phyloP scores from a whole-genome alignment of 2,113 vertebrate species.

The Coptodon rendalli region DNA sequence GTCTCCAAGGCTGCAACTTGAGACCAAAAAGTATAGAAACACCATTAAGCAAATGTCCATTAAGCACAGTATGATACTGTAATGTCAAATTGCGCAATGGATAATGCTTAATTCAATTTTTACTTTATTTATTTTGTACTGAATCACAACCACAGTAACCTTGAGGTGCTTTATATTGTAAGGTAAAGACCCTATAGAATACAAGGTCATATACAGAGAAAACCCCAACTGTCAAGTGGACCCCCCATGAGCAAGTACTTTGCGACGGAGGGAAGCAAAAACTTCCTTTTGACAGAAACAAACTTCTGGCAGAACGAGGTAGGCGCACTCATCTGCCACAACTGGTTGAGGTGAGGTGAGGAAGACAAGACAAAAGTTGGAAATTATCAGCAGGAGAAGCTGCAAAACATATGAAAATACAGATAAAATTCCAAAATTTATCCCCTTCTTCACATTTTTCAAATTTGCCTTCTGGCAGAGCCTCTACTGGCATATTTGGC shows the following conservation, averaged over 20 bases:
- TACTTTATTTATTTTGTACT: not conserved
- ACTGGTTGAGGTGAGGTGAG: not conserved
- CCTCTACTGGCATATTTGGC: not conserved
- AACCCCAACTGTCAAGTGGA: not conserved
- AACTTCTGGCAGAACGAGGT: not conserved
- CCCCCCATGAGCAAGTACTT: not conserved
- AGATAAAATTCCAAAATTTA: not conserved
- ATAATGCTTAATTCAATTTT: not conserved
- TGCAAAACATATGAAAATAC: not conserved
- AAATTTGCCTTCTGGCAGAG: not conserved
- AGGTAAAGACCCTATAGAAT: not conserved
- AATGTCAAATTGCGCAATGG: not conserved
- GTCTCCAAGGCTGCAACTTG: not conserved
- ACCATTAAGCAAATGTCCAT: not conserved
- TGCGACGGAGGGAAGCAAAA: not conserved
- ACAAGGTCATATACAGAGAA: not conserved
- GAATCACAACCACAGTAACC: fast-evolving
- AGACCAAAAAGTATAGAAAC: not conserved
- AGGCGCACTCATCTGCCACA: fast-evolving
- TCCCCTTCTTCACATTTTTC: not conserved
- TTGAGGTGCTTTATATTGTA: not conserved
- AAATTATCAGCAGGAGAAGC: fast-evolving
- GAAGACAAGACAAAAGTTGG: not conserved
- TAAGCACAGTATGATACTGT: not conserved
- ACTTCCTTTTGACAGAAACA: too few relatives aligned